These are phyloP conservation scores for Cyanoderma ruficeps DNA, from an alignment of 2,113 vertebrate genomes.

Conservation along the genomic window DNA sequence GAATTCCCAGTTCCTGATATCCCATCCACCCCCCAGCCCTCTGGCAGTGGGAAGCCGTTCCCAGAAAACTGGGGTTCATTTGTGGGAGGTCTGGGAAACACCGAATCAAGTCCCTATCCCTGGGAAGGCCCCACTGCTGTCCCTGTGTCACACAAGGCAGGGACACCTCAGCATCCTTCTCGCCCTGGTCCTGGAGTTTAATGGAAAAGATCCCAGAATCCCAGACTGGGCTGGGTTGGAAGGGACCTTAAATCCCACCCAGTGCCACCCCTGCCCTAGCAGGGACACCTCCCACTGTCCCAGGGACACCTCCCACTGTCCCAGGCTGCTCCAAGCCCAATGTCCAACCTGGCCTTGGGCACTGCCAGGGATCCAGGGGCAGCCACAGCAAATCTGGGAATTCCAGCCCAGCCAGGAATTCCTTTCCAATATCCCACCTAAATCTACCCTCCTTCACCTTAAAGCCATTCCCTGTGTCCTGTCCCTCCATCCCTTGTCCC, in stretches of 20 bases:
- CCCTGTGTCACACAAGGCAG: background rate
- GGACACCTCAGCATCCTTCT: background rate
- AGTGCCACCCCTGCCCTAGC: too few species aligned
- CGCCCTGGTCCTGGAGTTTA: too few species aligned
- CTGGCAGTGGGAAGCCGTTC: background rate
- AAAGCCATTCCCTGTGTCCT: background rate
- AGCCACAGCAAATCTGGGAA: background rate
- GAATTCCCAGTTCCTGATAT: background rate
- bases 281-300: background rate
- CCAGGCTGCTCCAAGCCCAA: accelerated
- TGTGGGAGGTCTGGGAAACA: background rate
- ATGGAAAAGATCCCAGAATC: background rate
- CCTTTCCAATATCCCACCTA: background rate
- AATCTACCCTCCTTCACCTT: accelerated
- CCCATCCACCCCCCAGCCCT: accelerated
- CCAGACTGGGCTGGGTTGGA: too few species aligned
- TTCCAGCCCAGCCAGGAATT: background rate
- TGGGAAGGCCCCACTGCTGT: background rate
- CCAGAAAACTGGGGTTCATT: background rate
- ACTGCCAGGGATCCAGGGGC: background rate
- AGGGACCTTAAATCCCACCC: background rate
- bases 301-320: too few species aligned
- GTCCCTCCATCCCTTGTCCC: background rate
- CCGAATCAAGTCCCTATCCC: background rate
- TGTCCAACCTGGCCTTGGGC: background rate